Evolutionary conservation across 2,797 vertebrate genomes (phyloP).

Genomic region (Staurois parvus): DNA sequence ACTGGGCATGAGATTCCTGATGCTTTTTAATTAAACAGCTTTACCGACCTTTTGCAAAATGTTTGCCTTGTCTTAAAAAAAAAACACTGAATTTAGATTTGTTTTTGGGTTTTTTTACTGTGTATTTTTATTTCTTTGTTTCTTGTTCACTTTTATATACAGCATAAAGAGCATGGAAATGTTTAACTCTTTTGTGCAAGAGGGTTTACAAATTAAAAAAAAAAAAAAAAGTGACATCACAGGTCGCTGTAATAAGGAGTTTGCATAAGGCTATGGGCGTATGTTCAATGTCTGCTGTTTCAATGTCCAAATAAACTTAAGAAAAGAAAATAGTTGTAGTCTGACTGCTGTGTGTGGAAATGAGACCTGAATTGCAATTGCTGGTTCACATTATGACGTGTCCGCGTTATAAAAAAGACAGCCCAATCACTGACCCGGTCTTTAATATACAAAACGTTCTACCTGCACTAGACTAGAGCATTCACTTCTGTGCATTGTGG

Average conservation of each 20-base stretch:
- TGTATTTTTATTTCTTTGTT: conserved; percentile 62
- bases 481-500: too few relatives aligned
- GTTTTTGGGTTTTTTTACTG: conserved; percentile 74
- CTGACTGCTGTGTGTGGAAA: conserved; percentile 1
- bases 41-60: conserved; percentile 20
- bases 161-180: conserved; percentile 75
- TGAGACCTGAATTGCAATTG: too few relatives aligned
- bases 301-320: conserved; percentile 64
- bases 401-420: too few relatives aligned
- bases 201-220: conserved; percentile 65
- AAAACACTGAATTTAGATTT: conserved; percentile 36
- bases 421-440: too few relatives aligned
- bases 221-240: background rate
- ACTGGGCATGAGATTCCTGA: conserved; percentile 75
- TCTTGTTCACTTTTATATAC: conserved; percentile 79
- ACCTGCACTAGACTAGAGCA: too few relatives aligned
- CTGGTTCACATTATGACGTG: too few relatives aligned
- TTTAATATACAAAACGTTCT: too few relatives aligned
- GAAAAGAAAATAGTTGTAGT: conserved; percentile 36
- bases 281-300: conserved; percentile 73
- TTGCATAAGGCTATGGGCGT: conserved; percentile 68
- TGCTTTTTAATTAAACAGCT: conserved; percentile 76
- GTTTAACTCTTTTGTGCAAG: conserved; percentile 57
- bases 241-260: conserved; percentile 70
- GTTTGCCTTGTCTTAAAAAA: conserved; percentile 27